These are phyloP conservation scores for Rostratula benghalensis DNA, from an alignment of 2,113 vertebrate genomes.

Conservation along the genomic window DNA sequence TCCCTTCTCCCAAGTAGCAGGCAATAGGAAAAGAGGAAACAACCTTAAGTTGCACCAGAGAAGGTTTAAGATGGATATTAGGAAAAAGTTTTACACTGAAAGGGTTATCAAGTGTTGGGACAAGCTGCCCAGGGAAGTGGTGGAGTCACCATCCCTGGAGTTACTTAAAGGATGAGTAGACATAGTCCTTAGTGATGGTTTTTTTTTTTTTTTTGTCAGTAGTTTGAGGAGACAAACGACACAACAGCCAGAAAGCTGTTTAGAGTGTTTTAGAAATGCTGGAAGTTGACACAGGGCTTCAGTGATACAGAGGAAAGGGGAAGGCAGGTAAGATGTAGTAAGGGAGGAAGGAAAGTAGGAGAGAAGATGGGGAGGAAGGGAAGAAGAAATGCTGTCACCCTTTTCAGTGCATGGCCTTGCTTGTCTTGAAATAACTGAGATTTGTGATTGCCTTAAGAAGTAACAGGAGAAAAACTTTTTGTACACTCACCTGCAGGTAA, in stretches of 20 bases:
- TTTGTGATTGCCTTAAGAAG: not conserved
- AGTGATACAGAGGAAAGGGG: not conserved
- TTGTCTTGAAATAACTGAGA: not conserved
- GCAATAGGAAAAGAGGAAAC: too few relatives aligned
- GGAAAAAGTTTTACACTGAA: too few relatives aligned
- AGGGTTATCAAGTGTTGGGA: too few relatives aligned
- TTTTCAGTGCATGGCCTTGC: not conserved
- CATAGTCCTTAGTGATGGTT: too few relatives aligned
- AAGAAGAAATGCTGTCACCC: not conserved
- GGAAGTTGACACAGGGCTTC: not conserved
- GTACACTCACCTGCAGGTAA: not conserved
- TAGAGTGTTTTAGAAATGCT: not conserved
- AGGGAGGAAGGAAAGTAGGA: not conserved
- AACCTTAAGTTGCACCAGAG: too few relatives aligned
- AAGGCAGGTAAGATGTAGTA: fast-evolving
- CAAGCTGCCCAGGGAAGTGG: too few relatives aligned
- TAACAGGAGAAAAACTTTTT: not conserved
- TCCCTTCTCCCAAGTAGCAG: too few relatives aligned
- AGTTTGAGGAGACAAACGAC: not conserved
- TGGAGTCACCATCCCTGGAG: too few relatives aligned
- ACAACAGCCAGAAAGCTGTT: not conserved
- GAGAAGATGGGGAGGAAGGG: not conserved
- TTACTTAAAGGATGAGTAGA: too few relatives aligned
- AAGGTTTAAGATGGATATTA: too few relatives aligned
- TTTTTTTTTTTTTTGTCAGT: too few relatives aligned